Conservation (phyloP, 2,888 invertebrate genomes). For the Nemotelus nigrinus region DNA sequence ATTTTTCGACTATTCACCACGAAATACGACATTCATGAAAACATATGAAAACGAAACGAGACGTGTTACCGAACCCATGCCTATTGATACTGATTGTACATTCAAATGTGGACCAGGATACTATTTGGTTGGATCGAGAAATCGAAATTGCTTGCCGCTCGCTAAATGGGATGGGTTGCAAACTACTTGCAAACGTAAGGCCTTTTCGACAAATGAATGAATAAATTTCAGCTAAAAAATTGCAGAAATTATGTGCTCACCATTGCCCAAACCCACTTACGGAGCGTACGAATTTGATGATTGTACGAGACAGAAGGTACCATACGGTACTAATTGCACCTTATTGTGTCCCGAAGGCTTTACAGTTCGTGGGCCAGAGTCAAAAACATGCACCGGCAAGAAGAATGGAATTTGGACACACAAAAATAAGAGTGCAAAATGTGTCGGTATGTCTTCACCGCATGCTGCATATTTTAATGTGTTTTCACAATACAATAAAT, state of each 20-base stretch:
- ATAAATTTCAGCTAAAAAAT: constrained; percentile 1
- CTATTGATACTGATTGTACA: constrained; percentile 73
- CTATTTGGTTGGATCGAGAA: constrained; percentile 71
- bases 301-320: constrained; percentile 68
- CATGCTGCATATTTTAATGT: not conserved
- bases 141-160: constrained; percentile 73
- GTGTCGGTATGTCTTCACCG: constrained; percentile 64
- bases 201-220: constrained; percentile 10
- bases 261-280: constrained; percentile 66
- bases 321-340: constrained; percentile 70
- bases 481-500: not conserved
- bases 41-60: constrained; percentile 52
- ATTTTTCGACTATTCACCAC: constrained; percentile 54
- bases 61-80: constrained; percentile 58
- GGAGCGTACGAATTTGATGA: constrained; percentile 68
- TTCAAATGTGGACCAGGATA: constrained; percentile 73
- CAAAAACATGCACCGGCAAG: constrained; percentile 67
- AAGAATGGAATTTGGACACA: constrained; percentile 69
- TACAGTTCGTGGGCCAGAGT: constrained; percentile 67
- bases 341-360: constrained; percentile 71
- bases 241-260: constrained; percentile 66
- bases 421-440: constrained; percentile 63
- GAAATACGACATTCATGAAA: constrained; percentile 55
- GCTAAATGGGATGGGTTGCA: constrained; percentile 76
- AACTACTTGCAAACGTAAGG: constrained; percentile 72